phyloP scores from a whole-genome alignment of 2,797 vertebrate species.

The Rhinoraja longicauda region DNA sequence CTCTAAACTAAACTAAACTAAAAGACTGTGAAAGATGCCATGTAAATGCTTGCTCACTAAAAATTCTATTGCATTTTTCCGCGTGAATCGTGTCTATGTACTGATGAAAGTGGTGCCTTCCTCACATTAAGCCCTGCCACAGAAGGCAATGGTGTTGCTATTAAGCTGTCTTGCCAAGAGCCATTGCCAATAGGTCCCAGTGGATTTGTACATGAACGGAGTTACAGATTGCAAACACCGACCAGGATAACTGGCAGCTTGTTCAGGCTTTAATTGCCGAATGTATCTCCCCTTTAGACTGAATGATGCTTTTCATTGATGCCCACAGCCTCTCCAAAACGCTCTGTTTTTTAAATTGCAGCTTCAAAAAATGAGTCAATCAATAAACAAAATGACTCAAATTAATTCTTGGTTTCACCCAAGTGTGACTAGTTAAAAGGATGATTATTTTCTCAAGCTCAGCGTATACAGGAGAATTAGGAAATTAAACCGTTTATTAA shows the following conservation, averaged over 20 bases:
- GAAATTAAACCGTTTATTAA: not conserved
- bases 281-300: not conserved
- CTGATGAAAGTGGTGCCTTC: not conserved
- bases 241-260: not conserved
- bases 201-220: constrained; percentile 18
- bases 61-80: not conserved
- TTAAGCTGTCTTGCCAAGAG: constrained; percentile 10
- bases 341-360: not conserved
- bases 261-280: not conserved
- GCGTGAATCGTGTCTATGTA: not conserved
- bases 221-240: not conserved
- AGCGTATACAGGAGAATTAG: not conserved
- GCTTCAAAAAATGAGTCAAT: not conserved
- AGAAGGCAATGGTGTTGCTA: not conserved
- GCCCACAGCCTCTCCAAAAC: not conserved
- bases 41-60: not conserved
- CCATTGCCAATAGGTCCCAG: not conserved
- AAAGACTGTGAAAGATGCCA: not conserved
- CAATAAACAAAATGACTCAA: not conserved
- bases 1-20: too few species aligned
- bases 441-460: not conserved
- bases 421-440: not conserved
- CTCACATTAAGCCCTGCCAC: not conserved
- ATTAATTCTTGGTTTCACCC: not conserved
- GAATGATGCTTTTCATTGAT: not conserved